Base-by-base conservation (phyloP, 2,888 invertebrate genomes). In the Augiades crinisus region DNA sequence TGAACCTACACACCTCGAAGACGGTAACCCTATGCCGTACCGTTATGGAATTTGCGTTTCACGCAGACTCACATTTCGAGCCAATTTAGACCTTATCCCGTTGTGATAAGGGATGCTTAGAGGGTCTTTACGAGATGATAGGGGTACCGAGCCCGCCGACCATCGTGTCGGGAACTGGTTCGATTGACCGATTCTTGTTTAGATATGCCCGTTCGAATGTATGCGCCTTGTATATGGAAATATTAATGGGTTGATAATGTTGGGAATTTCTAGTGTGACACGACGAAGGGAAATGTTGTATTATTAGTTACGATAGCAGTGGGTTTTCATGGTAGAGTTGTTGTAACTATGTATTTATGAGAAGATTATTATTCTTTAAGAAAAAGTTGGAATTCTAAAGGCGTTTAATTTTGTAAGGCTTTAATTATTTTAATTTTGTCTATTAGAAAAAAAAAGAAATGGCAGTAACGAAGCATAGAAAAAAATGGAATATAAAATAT, bases 141-240 rank as follows among this genome's bases (percentile, higher is more conserved):
- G 21, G 19, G 27, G 24, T 76, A 78, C 44, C 19, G 27, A 19
- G 52, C 44, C 53, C 52, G 51, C 53, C 54, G 57, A 63, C 61
- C 60, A 47, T 65, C 70, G 71, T 72, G 68, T 66, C 60, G 67
- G 63, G 69, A 78, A 81, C 80, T 78, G 78, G 81, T 80, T 70
- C 74, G 75, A 67, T 70, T 70, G 70, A 67, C 65, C 66, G 74
- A 79, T 76, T 68, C 73, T 69, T 65, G 70, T 75, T 72, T 60
- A 72, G 79, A 76, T 77, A 76, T 61, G 60, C 60, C 47, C 55
- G 65, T 65, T 63, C 59, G 61, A 27, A 38, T 47, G 47, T 40
- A 40, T 40, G 33, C 21, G 47, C 31, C 47, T 47, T 47, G 40
- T 47, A 40, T 40, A 47, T 47, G 33, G 40, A 33, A 47, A 47